A percentile compares a stretch with the other conserved stretches of the same genome.
Evolutionary conservation across 2,113 vertebrate genomes (phyloP).

Genomic region (Ailurus styani): DNA sequence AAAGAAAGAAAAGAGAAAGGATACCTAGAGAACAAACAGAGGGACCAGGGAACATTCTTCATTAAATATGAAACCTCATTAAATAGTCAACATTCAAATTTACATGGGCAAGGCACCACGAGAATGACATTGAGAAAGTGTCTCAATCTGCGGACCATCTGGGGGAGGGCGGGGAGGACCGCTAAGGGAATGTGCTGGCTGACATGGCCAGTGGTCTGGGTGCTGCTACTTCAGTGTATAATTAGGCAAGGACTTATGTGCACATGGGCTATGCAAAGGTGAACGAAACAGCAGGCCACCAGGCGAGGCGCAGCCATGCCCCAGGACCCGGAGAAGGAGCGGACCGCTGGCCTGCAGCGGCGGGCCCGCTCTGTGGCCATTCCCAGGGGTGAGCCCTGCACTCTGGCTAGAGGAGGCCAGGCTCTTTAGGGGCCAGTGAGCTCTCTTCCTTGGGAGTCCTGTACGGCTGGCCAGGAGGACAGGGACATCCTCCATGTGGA

Average conservation of each 20-base stretch:
- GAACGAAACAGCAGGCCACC: background rate
- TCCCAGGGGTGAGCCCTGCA: background rate
- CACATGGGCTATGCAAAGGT: background rate
- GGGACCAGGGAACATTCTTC: conserved; percentile 69
- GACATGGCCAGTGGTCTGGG: conserved; percentile 41
- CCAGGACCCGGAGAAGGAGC: background rate
- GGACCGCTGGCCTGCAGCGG: conserved; percentile 40
- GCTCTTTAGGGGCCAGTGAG: background rate
- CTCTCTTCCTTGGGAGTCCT: background rate
- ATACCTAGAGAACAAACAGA: conserved; percentile 49
- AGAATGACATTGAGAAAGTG: conserved; percentile 47
- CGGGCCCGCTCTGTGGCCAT: background rate
- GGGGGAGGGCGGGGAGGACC: background rate
- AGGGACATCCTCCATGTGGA: background rate
- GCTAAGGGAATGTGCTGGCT: background rate
- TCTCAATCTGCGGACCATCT: background rate
- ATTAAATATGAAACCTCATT: conserved; percentile 51
- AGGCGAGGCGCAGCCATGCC: conserved; percentile 49
- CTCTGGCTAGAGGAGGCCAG: background rate
- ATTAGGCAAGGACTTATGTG: conserved; percentile 32
- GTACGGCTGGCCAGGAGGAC: background rate
- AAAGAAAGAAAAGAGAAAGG: conserved; percentile 58
- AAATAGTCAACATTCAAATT: conserved; percentile 72
- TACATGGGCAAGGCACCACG: conserved; percentile 64
- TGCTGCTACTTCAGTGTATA: conserved; percentile 22